A percentile compares a stretch with the other conserved stretches of the same genome.
phyloP scores from a whole-genome alignment of 2,113 vertebrate species.

The Burhinus bistriatus region DNA sequence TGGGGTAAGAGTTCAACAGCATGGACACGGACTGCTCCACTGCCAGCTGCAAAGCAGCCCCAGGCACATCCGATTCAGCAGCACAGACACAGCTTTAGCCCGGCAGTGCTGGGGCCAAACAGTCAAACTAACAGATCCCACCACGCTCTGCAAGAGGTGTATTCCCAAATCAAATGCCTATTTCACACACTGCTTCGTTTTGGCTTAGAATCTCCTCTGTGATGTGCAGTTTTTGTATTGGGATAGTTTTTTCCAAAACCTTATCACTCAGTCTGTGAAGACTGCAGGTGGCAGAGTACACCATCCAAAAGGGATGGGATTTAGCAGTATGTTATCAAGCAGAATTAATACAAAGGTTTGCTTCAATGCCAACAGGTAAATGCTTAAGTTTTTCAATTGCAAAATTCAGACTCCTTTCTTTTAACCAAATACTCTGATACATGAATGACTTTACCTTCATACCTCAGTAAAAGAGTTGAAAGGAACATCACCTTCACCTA shows the following conservation, averaged over 20 bases:
- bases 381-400: background rate
- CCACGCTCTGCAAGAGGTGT: background rate
- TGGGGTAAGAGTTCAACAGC: background rate
- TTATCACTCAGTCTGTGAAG: background rate
- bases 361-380: background rate
- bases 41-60: background rate
- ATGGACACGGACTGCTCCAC: background rate
- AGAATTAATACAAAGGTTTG: background rate
- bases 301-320: background rate
- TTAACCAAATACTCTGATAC: background rate
- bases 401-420: background rate
- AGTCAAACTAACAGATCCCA: background rate
- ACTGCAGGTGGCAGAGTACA: background rate
- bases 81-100: background rate
- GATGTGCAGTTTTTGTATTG: background rate
- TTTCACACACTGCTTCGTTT: background rate
- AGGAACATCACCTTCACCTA: background rate
- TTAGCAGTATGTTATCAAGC: background rate
- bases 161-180: background rate
- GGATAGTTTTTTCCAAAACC: background rate
- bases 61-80: background rate
- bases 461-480: background rate
- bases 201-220: background rate
- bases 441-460: background rate
- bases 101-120: fast-evolving